Conservation (phyloP, 2,888 invertebrate genomes). For the Phragmatobia fuliginosa region DNA sequence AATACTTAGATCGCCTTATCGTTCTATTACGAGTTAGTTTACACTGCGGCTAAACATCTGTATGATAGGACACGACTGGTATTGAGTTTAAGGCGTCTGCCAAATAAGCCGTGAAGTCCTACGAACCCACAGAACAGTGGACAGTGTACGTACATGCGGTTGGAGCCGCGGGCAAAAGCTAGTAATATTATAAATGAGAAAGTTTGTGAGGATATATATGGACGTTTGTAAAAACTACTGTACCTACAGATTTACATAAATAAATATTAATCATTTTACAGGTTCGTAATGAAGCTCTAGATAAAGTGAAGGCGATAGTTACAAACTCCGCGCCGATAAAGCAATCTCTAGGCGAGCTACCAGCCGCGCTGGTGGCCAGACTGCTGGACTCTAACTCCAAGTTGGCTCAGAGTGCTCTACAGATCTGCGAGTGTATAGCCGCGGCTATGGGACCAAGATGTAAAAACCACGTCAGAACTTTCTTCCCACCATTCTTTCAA, state of each 20-base stretch:
- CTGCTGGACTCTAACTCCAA: constrained; percentile 97
- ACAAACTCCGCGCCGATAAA: constrained; percentile 93
- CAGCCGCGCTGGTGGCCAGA: constrained; percentile 91
- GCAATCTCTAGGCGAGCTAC: constrained; percentile 93
- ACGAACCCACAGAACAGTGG: no score
- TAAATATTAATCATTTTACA: constrained; percentile 45
- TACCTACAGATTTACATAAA: not conserved
- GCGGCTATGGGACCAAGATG: constrained; percentile 93
- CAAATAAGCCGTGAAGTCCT: no score
- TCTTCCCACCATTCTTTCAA: constrained; percentile 96
- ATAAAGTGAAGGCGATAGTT: constrained; percentile 90
- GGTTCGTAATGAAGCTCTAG: constrained; percentile 91
- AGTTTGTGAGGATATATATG: no score
- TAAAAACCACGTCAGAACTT: constrained; percentile 91
- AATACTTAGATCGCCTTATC: no score
- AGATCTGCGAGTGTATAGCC: constrained; percentile 93
- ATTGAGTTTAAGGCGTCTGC: no score
- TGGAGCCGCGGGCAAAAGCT: no score
- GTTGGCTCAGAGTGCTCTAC: constrained; percentile 93
- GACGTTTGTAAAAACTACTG: no score
- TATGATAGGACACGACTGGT: no score
- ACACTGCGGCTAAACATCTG: no score
- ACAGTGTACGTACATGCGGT: no score
- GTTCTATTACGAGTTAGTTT: no score
- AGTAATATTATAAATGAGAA: no score